Conservation (phyloP, 2,797 vertebrate species). For the Odontamblyopus lacepedii region DNA sequence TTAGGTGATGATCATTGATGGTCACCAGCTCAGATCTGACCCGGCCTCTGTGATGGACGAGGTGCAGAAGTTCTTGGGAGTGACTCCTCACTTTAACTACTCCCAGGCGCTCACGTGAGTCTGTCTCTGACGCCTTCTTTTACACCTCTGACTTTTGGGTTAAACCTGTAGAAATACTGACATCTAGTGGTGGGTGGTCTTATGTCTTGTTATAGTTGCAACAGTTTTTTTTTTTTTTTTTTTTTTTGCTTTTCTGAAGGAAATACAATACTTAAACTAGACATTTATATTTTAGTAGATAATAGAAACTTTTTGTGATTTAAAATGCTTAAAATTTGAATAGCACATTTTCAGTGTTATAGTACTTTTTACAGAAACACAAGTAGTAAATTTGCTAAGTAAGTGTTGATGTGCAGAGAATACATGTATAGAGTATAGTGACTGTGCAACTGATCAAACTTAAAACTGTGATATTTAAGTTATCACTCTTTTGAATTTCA, state of each 20-base stretch:
- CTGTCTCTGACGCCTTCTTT: constrained; percentile 15
- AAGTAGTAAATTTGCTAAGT: too few relatives aligned
- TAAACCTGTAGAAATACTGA: constrained; percentile 53
- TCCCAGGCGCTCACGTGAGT: constrained; percentile 95
- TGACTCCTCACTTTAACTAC: constrained; percentile 92
- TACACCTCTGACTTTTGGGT: background rate
- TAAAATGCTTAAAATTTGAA: too few relatives aligned
- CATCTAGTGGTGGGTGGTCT: constrained; percentile 57
- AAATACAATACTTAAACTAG: background rate
- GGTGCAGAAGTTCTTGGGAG: constrained; percentile 94
- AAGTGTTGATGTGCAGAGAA: too few relatives aligned
- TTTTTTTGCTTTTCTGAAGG: background rate
- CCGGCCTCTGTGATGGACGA: constrained; percentile 94
- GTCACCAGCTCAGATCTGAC: constrained; percentile 92
- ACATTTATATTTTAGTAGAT: background rate
- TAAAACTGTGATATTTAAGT: too few relatives aligned
- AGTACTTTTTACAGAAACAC: too few relatives aligned
- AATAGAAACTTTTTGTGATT: too few relatives aligned
- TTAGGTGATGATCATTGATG: constrained; percentile 94
- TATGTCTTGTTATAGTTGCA: background rate
- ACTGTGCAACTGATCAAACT: too few relatives aligned
- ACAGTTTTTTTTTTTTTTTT: background rate
- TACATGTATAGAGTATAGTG: too few relatives aligned
- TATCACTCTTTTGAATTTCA: too few relatives aligned
- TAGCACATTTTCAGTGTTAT: too few relatives aligned